Percentiles rank a stretch among this genome's conserved stretches.
phyloP scores from a whole-genome alignment of 2,888 invertebrate species.

The Perizoma affinitatum region DNA sequence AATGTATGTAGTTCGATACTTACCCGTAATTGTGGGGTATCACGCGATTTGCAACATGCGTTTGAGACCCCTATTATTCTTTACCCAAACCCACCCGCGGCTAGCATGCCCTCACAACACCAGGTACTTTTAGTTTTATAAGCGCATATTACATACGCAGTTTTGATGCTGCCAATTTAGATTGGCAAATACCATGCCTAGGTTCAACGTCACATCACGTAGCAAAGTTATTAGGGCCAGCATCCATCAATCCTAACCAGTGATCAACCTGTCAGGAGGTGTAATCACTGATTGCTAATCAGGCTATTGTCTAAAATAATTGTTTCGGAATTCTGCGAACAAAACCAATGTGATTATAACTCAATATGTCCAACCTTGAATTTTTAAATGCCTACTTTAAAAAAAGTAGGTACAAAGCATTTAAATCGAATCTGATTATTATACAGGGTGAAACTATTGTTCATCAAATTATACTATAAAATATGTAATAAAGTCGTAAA shows the following conservation, averaged over 20 bases:
- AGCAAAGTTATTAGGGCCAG: slow-evolving; percentile 14
- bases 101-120: no score
- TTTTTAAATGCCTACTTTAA: slow-evolving; percentile 31
- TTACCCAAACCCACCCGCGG: no score
- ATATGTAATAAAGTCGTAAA: background rate
- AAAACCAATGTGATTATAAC: slow-evolving; percentile 31
- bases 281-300: slow-evolving; percentile 33
- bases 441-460: slow-evolving; percentile 10
- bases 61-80: slow-evolving; percentile 11
- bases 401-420: no score
- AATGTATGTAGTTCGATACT: no score
- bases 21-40: slow-evolving; percentile 12
- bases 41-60: slow-evolving; percentile 22
- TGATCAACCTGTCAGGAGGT: slow-evolving; percentile 46
- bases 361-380: slow-evolving; percentile 39
- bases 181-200: no score
- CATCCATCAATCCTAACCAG: slow-evolving; percentile 39
- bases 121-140: no score
- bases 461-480: background rate
- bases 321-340: slow-evolving; percentile 36
- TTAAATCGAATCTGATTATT: slow-evolving; percentile 10
- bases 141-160: no score
- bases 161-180: no score
- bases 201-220: slow-evolving; percentile 10
- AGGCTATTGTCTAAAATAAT: slow-evolving; percentile 47